Conservation (phyloP, 2,888 invertebrate genomes). For the Julus scandinavius region DNA sequence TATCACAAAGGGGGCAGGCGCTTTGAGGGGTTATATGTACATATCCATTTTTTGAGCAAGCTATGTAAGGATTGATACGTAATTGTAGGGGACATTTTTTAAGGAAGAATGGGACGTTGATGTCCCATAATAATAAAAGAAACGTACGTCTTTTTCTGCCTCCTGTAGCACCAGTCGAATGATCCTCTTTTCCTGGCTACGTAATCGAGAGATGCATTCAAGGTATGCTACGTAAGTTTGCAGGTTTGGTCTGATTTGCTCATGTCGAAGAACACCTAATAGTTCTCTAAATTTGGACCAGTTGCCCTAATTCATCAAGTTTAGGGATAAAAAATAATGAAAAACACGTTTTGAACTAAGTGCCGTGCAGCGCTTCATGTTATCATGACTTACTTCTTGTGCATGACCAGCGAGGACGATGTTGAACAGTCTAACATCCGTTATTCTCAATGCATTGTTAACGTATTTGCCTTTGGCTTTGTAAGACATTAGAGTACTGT, state of each 20-base stretch:
- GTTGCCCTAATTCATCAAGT: constrained; percentile 39
- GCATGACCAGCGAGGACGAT: constrained; percentile 39
- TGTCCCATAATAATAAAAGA: background rate
- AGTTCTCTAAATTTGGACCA: constrained; percentile 30
- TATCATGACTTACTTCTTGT: constrained; percentile 14
- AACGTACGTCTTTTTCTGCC: constrained; percentile 1
- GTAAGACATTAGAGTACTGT: constrained; percentile 43
- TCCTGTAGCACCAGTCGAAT: constrained; percentile 46
- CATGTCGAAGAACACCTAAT: background rate
- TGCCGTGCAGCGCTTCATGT: background rate
- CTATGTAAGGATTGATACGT: too few relatives aligned
- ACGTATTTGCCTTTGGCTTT: background rate
- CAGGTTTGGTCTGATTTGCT: constrained; percentile 20
- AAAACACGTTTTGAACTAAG: background rate
- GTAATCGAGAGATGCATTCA: constrained; percentile 47
- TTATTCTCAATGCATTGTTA: background rate
- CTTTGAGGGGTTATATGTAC: too few relatives aligned
- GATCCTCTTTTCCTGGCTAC: background rate
- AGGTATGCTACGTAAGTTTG: constrained; percentile 54
- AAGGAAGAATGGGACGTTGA: too few relatives aligned
- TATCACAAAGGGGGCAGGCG: too few relatives aligned
- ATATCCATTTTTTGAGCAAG: too few relatives aligned
- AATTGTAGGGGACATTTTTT: too few relatives aligned
- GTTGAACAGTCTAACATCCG: constrained; percentile 45
- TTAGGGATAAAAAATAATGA: background rate